Percentiles rank a stretch among this genome's conserved stretches.
Conservation (phyloP, 1,140 invertebrate genomes). For the Drosophila nigromelanica region DNA sequence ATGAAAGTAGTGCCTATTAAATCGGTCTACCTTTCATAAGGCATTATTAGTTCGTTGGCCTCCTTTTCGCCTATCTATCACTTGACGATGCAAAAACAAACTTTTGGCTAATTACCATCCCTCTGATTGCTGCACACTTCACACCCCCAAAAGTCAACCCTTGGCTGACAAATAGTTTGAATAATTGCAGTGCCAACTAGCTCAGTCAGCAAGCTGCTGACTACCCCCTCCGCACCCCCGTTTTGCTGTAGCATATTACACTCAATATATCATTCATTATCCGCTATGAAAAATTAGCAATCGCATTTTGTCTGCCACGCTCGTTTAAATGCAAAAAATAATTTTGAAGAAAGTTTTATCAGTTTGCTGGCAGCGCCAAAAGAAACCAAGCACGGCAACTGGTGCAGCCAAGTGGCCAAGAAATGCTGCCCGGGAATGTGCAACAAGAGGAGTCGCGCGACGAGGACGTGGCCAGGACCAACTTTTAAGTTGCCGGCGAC, state of each 20-base stretch:
- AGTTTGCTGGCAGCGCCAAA: constrained; percentile 57
- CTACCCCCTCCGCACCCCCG: not conserved
- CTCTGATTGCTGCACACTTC: constrained; percentile 23
- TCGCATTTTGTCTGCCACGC: constrained; percentile 70
- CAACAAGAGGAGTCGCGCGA: constrained; percentile 59
- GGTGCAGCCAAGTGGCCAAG: constrained; percentile 23
- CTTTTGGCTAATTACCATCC: constrained; percentile 66
- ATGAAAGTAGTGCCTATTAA: not conserved
- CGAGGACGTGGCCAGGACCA: constrained; percentile 49
- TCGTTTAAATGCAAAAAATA: constrained; percentile 70
- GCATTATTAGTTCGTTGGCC: constrained; percentile 13
- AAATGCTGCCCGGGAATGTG: constrained; percentile 17
- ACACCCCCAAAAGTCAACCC: not conserved
- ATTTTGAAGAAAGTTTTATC: constrained; percentile 71
- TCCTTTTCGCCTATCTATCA: constrained; percentile 28
- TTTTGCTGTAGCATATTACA: constrained; percentile 52
- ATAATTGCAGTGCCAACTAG: constrained; percentile 65
- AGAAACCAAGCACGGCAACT: constrained; percentile 10
- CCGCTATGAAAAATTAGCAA: constrained; percentile 79
- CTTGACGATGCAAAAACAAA: constrained; percentile 28
- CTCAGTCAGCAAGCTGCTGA: constrained; percentile 32
- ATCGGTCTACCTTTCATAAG: not conserved
- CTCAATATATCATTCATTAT: constrained; percentile 81
- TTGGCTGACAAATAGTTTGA: constrained; percentile 75
- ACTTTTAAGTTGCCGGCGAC: constrained; percentile 51